phyloP scores from a whole-genome alignment of 1,140 invertebrate species.

The Pantala flavescens region DNA sequence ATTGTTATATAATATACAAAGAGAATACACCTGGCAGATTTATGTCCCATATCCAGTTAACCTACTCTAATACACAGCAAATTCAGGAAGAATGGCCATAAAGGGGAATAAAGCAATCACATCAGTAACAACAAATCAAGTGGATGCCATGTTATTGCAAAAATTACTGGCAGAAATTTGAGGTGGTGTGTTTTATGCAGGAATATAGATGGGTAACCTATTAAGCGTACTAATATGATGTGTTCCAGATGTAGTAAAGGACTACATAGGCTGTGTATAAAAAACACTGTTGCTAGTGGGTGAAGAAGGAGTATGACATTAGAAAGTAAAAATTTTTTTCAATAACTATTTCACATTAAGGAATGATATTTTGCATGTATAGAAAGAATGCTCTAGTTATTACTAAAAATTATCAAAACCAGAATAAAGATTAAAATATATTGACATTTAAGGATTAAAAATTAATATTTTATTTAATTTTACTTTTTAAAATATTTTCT shows the following conservation, averaged over 20 bases:
- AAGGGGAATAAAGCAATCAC: background rate
- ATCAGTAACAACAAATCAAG: background rate
- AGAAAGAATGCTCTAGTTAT: background rate
- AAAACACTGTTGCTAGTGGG: background rate
- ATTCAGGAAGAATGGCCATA: background rate
- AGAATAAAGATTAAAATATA: background rate
- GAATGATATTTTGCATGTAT: background rate
- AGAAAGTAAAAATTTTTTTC: background rate
- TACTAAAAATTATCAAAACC: background rate
- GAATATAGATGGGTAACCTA: background rate
- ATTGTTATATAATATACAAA: constrained; percentile 11
- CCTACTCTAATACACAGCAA: background rate
- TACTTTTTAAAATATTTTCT: background rate
- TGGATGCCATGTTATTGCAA: background rate
- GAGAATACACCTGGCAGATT: background rate
- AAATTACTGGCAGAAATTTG: background rate
- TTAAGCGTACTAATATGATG: background rate
- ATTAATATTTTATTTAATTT: background rate
- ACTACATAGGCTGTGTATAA: background rate
- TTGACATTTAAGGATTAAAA: background rate
- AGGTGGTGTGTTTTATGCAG: background rate
- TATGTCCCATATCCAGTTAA: background rate
- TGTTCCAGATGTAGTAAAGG: background rate
- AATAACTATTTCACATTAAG: background rate
- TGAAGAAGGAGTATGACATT: background rate